A percentile compares a stretch with the other conserved stretches of the same genome.
Evolutionary conservation across 2,888 invertebrate species (phyloP).

Genomic region (Sarcophaga caerulescens): DNA sequence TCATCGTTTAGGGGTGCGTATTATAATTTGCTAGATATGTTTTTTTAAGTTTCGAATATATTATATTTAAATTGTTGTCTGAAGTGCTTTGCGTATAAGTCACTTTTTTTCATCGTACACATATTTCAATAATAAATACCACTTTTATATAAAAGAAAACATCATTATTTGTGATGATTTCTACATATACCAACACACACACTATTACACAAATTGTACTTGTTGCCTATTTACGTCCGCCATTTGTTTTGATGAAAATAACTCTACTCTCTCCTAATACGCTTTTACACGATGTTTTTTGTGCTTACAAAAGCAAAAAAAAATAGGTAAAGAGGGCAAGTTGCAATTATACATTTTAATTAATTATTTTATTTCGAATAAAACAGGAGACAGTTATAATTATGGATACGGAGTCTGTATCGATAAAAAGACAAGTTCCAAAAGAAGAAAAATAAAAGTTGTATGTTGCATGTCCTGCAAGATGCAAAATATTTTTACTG

Average conservation of each 20-base stretch:
- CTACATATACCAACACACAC: slow-evolving; percentile 41
- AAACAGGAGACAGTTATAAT: background rate
- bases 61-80: slow-evolving; percentile 38
- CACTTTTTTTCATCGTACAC: slow-evolving; percentile 22
- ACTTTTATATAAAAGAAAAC: slow-evolving; percentile 26
- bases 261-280: slow-evolving; percentile 62
- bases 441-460: no score
- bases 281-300: slow-evolving; percentile 49
- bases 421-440: background rate
- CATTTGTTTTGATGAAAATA: slow-evolving; percentile 68
- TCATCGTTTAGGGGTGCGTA: slow-evolving; percentile 80
- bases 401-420: background rate
- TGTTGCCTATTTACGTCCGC: slow-evolving; percentile 66
- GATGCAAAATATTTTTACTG: no score
- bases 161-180: slow-evolving; percentile 57
- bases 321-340: background rate
- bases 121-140: background rate
- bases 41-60: slow-evolving; percentile 47
- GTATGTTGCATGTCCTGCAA: no score
- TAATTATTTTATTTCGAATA: no score
- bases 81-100: slow-evolving; percentile 27
- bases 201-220: slow-evolving; percentile 46
- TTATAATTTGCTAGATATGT: slow-evolving; percentile 41
- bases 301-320: slow-evolving; percentile 10
- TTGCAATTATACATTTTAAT: no score